Percentiles rank a stretch among this genome's conserved stretches.
phyloP scores from a whole-genome alignment of 2,888 invertebrate species.

The Lepeophtheirus nordmannii region DNA sequence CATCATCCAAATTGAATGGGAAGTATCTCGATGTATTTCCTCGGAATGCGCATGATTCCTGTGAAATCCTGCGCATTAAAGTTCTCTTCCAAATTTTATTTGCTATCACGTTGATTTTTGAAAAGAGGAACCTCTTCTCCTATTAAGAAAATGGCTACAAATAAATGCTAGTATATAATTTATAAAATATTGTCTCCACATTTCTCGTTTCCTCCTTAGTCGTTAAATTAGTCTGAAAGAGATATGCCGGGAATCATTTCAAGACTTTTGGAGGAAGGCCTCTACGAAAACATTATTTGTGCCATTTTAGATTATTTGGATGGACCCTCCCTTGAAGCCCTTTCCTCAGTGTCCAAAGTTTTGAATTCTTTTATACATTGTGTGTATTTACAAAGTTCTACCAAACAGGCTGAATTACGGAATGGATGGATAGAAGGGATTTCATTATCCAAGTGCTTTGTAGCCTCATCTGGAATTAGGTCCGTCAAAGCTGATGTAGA shows the following conservation, averaged over 20 bases:
- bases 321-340: neutral
- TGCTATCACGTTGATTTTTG: no score
- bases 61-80: no score
- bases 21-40: no score
- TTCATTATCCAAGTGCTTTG: neutral
- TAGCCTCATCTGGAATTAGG: neutral
- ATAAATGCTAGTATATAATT: no score
- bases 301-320: neutral
- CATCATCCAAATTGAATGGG: no score
- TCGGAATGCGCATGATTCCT: no score
- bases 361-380: neutral
- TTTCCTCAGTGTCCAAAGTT: neutral
- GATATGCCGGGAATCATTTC: neutral
- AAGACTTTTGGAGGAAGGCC: neutral
- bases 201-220: no score
- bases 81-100: no score
- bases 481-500: neutral
- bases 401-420: neutral
- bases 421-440: neutral
- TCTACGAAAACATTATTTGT: neutral
- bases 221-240: no score
- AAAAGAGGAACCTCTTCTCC: no score
- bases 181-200: no score
- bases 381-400: neutral
- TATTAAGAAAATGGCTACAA: no score